These are phyloP conservation scores for Lamprologus ornatipinnis DNA, from an alignment of 2,113 vertebrate species.

Conservation along the genomic window DNA sequence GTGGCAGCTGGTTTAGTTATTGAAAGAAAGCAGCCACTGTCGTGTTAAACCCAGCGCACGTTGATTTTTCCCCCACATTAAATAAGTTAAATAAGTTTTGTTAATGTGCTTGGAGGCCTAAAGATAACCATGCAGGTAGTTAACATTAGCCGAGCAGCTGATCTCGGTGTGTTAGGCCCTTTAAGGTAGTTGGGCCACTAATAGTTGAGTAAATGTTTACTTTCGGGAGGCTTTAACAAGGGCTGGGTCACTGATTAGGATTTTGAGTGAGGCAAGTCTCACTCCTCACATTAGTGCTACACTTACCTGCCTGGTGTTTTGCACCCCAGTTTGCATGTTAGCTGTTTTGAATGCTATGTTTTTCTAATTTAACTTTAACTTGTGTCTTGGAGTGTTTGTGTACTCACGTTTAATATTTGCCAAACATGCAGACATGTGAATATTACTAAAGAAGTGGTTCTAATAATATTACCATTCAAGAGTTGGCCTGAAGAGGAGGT, in stretches of 20 bases:
- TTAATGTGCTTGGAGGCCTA: background rate
- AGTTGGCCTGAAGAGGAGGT: background rate
- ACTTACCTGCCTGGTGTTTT: background rate
- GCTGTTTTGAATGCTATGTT: background rate
- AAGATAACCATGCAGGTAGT: background rate
- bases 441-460: background rate
- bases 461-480: background rate
- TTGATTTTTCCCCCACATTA: rapidly evolving
- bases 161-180: background rate
- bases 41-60: background rate
- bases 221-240: background rate
- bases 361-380: background rate
- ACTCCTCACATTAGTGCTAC: background rate
- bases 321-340: background rate
- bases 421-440: background rate
- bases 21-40: background rate
- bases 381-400: background rate
- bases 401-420: background rate
- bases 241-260: background rate
- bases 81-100: background rate
- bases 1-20: background rate
- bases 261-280: background rate
- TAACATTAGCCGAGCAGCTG: background rate
- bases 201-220: background rate
- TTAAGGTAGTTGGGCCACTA: background rate